Percentiles rank a stretch among this genome's conserved stretches.
These are phyloP conservation scores for Chrysocyon brachyurus DNA, from an alignment of 2,797 vertebrate genomes.

Conservation along the genomic window DNA sequence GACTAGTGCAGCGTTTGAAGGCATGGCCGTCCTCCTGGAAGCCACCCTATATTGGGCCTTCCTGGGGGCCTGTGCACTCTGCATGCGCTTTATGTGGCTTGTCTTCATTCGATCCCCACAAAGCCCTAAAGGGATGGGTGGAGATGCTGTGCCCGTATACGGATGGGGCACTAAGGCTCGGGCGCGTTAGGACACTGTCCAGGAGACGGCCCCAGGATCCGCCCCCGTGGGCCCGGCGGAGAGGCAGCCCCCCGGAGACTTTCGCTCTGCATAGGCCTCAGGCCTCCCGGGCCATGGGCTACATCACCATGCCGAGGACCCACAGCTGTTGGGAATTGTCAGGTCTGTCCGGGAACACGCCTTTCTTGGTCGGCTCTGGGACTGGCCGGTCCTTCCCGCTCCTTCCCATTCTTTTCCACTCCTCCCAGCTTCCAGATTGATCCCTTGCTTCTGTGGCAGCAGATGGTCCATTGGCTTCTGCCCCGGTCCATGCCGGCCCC, in stretches of 20 bases:
- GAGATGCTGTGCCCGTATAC: not conserved
- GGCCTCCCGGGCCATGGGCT: not conserved
- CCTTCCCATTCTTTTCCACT: not conserved
- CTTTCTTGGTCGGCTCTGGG: not conserved
- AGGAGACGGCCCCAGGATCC: constrained; percentile 72
- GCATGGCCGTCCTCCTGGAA: not conserved
- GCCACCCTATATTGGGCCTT: not conserved
- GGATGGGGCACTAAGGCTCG: constrained; percentile 66
- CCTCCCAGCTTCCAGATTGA: not conserved
- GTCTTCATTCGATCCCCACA: not conserved
- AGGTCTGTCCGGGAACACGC: not conserved
- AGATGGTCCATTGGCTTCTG: not conserved
- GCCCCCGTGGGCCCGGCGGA: rapidly evolving
- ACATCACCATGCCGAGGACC: not conserved
- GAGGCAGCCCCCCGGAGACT: constrained; percentile 79
- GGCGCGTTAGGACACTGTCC: constrained; percentile 62
- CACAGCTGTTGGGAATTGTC: constrained; percentile 79
- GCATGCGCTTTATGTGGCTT: not conserved
- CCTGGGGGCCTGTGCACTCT: rapidly evolving
- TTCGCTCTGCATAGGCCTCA: not conserved
- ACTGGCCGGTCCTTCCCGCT: too few species aligned
- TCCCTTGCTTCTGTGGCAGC: not conserved
- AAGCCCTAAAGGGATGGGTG: not conserved
- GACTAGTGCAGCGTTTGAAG: not conserved
- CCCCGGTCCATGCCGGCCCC: not conserved